Evolutionary conservation across 2,797 vertebrate genomes (phyloP).

Genomic region (Tympanoctomys barrerae): DNA sequence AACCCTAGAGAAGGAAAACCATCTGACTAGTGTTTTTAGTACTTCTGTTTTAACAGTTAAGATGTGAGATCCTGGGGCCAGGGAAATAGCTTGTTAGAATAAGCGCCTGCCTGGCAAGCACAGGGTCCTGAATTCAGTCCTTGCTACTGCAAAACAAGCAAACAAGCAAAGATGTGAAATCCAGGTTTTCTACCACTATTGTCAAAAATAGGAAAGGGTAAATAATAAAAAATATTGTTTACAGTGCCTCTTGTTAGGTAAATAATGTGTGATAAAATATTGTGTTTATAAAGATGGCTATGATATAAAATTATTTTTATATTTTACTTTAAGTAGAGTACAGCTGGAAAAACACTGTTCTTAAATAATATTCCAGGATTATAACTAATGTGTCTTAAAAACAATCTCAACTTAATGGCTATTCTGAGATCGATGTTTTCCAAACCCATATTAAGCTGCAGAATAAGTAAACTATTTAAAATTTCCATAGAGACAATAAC

Average conservation of each 20-base stretch:
- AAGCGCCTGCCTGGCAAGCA: too few species aligned
- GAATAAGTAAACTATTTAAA: not conserved
- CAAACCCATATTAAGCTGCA: constrained; percentile 3
- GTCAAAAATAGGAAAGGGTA: not conserved
- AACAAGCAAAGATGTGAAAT: not conserved
- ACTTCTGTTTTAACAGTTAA: not conserved
- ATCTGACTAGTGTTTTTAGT: not conserved
- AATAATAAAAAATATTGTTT: not conserved
- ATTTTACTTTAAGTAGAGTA: not conserved
- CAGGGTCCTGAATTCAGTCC: too few species aligned
- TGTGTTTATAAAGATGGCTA: not conserved
- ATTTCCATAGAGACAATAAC: not conserved
- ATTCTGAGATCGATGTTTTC: not conserved
- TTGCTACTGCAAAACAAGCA: too few species aligned
- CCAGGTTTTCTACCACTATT: not conserved
- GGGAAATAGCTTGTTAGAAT: too few species aligned
- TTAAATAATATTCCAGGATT: not conserved
- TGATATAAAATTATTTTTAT: not conserved
- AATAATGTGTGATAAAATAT: not conserved
- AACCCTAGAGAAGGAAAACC: not conserved
- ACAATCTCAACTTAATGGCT: not conserved
- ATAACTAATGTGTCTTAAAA: not conserved
- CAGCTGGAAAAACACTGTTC: not conserved
- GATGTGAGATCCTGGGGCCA: not conserved
- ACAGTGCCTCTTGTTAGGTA: not conserved